Base-by-base conservation (phyloP, 2,113 vertebrate genomes). In the Callaeas wilsoni region DNA sequence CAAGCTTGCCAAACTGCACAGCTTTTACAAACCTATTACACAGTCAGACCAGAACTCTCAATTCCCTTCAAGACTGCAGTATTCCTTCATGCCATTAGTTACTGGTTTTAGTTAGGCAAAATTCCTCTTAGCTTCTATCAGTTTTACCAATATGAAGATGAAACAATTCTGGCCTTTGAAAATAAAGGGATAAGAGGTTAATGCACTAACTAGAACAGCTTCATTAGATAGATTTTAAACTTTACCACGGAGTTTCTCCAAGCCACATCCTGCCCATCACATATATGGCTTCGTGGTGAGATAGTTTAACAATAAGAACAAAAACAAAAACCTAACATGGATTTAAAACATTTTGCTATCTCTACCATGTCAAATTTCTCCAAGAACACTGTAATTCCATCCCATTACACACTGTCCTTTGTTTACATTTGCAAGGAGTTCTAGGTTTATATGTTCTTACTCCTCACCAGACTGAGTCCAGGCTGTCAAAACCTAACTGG, bases 241-340 rank as follows among this genome's bases (percentile, higher is more conserved):
- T 91, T 81, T 25, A 78, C 12, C 30, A 39, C 6, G 1, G 33
- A 59, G 19, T 78, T 90, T 50, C 47, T 81, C 15, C 47, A 91
- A 67, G 33, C 13, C n/a, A 32, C 25, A 50, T 35, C 6, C 39
- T 69, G 5, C 21, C 39, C 2, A 9, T 70, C 20, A 33, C 23
- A 86, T 0, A 0, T 42, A 37, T 6, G 4, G 18, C 41, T 80
- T 76, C 59, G 22, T 23, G 7, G 23, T 59, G 32, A 39, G 13
- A 41, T 22, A 59, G n/a, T 52, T 86, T 69, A 89, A 82, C 12
- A 76, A 42, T 19, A 70, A 53, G 1, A 22, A 21, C 5, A 73
- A 68, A 42, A 49, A 1, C 4, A 53, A 62, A 55, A 41, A 27
- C 4, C 18, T 41, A 85, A 86, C 26, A 8, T 46, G 55, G 15